These are phyloP conservation scores for Acropora yongei DNA, from an alignment of 64 coral and sea anemone species.

Conservation along the genomic window DNA sequence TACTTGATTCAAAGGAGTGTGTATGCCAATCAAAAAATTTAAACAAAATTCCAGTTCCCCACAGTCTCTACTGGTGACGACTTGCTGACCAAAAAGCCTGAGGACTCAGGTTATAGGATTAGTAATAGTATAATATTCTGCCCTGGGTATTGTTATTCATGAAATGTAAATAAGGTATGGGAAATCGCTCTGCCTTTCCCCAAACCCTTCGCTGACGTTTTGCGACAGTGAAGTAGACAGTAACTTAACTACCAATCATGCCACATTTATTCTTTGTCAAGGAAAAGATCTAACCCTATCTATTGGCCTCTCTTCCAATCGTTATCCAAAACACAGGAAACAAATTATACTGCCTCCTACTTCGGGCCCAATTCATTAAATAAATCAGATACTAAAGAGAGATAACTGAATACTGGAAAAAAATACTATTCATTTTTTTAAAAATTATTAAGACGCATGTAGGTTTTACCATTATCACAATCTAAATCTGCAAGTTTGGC, in stretches of 20 bases:
- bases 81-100: too few relatives aligned
- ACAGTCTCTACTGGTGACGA: too few relatives aligned
- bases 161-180: too few relatives aligned
- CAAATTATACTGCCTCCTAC: slow-evolving; percentile 25
- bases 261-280: slow-evolving; percentile 32
- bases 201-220: background rate
- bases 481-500: background rate
- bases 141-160: too few relatives aligned
- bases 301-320: slow-evolving; percentile 21
- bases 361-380: slow-evolving; percentile 9
- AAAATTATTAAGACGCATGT: slow-evolving; percentile 6
- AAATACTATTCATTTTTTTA: background rate
- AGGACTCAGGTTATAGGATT: too few relatives aligned
- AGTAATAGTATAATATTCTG: too few relatives aligned
- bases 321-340: background rate
- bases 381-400: slow-evolving; percentile 7
- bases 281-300: slow-evolving; percentile 3
- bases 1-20: too few relatives aligned
- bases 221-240: background rate
- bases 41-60: background rate
- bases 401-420: background rate
- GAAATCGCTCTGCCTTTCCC: too few relatives aligned
- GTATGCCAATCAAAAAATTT: too few relatives aligned
- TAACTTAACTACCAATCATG: background rate
- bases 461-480: background rate